These are phyloP conservation scores for Nebria ingens DNA, from an alignment of 1,140 invertebrate genomes.

Conservation along the genomic window DNA sequence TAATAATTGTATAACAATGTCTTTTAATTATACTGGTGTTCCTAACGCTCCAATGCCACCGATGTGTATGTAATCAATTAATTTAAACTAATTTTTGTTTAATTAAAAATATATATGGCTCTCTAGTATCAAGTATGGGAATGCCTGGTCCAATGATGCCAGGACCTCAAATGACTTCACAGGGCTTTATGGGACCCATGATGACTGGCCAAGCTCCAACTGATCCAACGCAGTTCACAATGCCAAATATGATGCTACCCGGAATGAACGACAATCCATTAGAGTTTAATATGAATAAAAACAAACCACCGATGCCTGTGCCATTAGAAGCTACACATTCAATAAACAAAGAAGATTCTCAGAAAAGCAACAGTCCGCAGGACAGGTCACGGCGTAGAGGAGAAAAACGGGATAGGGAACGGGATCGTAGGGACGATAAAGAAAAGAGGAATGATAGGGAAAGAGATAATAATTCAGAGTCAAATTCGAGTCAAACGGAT, in stretches of 20 bases:
- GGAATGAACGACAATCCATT: conserved; percentile 56
- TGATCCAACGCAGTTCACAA: not conserved
- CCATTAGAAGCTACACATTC: conserved; percentile 20
- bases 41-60: conserved; percentile 4
- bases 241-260: conserved; percentile 3
- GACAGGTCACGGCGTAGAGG: conserved; percentile 25
- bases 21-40: conserved; percentile 10
- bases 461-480: conserved; percentile 22
- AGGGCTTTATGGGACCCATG: not conserved
- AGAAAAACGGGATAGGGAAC: conserved; percentile 32
- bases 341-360: conserved; percentile 36
- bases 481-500: conserved; percentile 27
- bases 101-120: not conserved
- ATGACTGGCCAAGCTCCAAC: not conserved
- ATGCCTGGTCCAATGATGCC: conserved; percentile 1
- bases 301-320: conserved; percentile 44
- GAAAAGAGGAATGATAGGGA: conserved; percentile 29
- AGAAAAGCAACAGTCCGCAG: conserved; percentile 30
- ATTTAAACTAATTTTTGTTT: too few species aligned
- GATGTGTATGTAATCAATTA: conserved; percentile 7
- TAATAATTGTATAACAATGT: too few species aligned
- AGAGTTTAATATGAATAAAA: conserved; percentile 57
- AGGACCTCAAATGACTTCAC: not conserved
- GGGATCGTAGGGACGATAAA: conserved; percentile 30
- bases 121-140: not conserved